Evolutionary conservation across 2,888 invertebrate species (phyloP).

Genomic region (Poecilobothrus nobilitatus): DNA sequence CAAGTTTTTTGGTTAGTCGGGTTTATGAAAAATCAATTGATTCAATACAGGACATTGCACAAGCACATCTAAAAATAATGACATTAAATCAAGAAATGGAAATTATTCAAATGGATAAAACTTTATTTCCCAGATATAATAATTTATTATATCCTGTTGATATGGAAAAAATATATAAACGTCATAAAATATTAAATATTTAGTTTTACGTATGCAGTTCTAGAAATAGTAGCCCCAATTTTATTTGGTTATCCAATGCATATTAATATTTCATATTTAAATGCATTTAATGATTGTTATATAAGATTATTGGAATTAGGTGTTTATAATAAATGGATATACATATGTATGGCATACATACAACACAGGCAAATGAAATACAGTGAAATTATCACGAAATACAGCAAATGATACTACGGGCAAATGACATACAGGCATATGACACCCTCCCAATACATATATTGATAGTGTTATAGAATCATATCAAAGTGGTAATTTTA

Average conservation of each 20-base stretch:
- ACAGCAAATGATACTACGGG: too few species aligned
- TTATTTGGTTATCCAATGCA: background rate
- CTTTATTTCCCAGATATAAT: background rate
- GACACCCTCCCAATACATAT: too few species aligned
- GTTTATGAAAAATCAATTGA: background rate
- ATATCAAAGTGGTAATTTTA: background rate
- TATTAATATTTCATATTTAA: background rate
- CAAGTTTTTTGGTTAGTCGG: background rate
- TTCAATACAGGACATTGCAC: background rate
- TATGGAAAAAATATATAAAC: background rate
- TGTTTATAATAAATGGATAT: background rate
- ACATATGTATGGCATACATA: background rate
- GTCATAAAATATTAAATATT: background rate
- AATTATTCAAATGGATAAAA: background rate
- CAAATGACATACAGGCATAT: too few species aligned
- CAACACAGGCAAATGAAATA: too few species aligned
- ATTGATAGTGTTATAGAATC: too few species aligned
- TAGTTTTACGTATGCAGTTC: background rate
- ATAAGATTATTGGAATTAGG: background rate
- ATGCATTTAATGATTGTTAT: background rate
- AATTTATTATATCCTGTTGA: background rate
- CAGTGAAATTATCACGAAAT: too few species aligned
- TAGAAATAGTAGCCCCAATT: background rate
- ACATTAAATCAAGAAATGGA: background rate
- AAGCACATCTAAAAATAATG: background rate